phyloP scores from a whole-genome alignment of 2,888 invertebrate genomes.

The Myopa testacea region DNA sequence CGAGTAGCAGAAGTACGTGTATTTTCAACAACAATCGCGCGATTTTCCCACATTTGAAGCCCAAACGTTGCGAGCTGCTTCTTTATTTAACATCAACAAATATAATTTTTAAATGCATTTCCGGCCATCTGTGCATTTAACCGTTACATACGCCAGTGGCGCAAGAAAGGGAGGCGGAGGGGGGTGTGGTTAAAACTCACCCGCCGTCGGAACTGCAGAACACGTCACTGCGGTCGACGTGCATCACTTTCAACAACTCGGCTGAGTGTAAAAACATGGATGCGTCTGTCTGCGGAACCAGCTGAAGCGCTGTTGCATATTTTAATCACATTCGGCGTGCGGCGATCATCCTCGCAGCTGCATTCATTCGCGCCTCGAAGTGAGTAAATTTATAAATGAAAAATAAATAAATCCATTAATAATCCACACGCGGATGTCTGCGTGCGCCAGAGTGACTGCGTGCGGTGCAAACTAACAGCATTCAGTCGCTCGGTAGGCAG shows the following conservation, averaged over 20 bases:
- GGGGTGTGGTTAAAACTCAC: too few species aligned
- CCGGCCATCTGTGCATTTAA: slow-evolving; percentile 13
- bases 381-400: slow-evolving; percentile 32
- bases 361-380: background rate
- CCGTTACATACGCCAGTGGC: slow-evolving; percentile 6
- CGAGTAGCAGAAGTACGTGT: too few species aligned
- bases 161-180: background rate
- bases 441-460: background rate
- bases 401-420: slow-evolving; percentile 33
- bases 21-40: too few species aligned
- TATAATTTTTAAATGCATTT: slow-evolving; percentile 16
- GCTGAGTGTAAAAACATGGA: background rate
- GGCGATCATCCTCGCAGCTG: background rate
- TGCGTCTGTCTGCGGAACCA: background rate
- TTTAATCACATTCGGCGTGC: slow-evolving; percentile 2
- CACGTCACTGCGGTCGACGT: background rate
- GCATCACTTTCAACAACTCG: background rate
- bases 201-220: background rate
- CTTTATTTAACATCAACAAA: background rate
- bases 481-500: background rate
- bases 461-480: background rate
- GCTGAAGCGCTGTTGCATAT: background rate
- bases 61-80: too few species aligned
- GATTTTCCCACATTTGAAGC: too few species aligned
- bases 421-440: slow-evolving; percentile 8